Base-by-base conservation (phyloP, 2,888 invertebrate species). In the Scrobipalpa costella region DNA sequence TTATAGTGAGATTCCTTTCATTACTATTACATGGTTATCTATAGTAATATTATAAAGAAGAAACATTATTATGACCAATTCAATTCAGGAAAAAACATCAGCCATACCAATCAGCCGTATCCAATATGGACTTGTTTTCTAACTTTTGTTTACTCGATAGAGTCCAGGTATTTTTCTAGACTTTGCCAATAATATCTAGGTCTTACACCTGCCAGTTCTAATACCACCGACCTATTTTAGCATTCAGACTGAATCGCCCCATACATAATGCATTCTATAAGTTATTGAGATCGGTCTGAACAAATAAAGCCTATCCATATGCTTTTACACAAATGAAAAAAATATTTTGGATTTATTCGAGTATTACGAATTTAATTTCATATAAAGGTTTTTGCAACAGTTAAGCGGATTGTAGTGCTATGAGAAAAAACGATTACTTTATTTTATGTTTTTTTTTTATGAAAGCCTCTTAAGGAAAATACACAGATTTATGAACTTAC, bases 311-410 rank as follows among this genome's bases (percentile, higher is more conserved):
- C 50, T 13, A 21, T 2, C 27, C 21, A 13, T 7, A 52, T 52
- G 50, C 50, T 52, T 52, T 52, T 52, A 52, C 50, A 52, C 19
- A 52, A 52, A 52, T 52, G 50, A 21, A 52, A 13, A 50, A 52
- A 44, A 44, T 44, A 44, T 44, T 44, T 40, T 44, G 3, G 15
- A n/a, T 9, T n/a, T 15, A 44, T 44, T 44, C n/a, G n/a, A 7
- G 17, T 52, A 13, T 17, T 1, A 2, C 17, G 52, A 52, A 21
- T 19, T 27, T 44, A 44, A 44, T 44, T 15, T 44, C n/a, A 44
- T 44, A 15, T n/a, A 44, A 15, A 5, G 15, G n/a, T 44, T 44
- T 44, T 44, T 44, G 44, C 9, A 15, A 15, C 44, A n/a, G 15
- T 44, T 15, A 44, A 44, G 15, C 44, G n/a, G n/a, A 44, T 44